Evolutionary conservation across 2,888 invertebrate species (phyloP).

Genomic region (Caenorhabditis parvicauda): DNA sequence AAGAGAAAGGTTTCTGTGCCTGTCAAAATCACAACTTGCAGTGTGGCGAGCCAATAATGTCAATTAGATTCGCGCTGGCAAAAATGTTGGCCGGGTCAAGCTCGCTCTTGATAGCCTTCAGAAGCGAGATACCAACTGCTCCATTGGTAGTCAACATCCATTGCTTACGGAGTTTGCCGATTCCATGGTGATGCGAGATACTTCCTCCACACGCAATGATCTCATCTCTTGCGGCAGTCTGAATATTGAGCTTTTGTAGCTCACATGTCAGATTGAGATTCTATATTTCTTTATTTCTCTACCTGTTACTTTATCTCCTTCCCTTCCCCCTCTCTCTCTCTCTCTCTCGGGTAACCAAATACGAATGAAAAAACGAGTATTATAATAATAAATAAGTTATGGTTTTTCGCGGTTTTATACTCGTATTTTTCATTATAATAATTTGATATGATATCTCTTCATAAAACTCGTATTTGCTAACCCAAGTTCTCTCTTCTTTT

Average conservation of each 20-base stretch:
- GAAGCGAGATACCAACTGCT: constrained; percentile 75
- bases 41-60: constrained; percentile 39
- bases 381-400: no score
- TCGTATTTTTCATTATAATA: no score
- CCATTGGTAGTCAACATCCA: constrained; percentile 86
- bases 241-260: constrained; percentile 9
- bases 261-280: not conserved
- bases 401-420: no score
- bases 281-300: not conserved
- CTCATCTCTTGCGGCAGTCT: constrained; percentile 81
- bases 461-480: no score
- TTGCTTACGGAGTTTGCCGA: constrained; percentile 75
- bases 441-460: no score
- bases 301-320: not conserved
- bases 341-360: no score
- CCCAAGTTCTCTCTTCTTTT: no score
- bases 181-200: constrained; percentile 91
- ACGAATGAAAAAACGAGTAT: no score
- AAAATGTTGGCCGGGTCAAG: constrained; percentile 93
- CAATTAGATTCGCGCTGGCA: constrained; percentile 78
- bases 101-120: constrained; percentile 79
- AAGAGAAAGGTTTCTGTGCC: no score
- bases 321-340: not conserved
- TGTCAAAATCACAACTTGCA: constrained; percentile 26
- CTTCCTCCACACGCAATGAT: constrained; percentile 86